phyloP scores from a whole-genome alignment of 1,140 invertebrate species.

The Ptiloglossa arizonensis region DNA sequence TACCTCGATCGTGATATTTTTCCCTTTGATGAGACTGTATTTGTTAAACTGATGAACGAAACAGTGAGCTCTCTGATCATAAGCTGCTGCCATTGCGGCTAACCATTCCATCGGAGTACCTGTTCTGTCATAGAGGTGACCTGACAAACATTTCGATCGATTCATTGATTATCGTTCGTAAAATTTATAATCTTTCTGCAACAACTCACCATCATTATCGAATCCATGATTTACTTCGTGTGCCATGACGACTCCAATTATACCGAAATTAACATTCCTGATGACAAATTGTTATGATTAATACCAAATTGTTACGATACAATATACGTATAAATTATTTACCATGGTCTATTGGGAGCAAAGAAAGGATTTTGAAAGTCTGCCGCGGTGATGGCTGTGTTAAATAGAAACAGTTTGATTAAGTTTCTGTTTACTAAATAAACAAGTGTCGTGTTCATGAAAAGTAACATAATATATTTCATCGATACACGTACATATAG shows the following conservation, averaged over 20 bases:
- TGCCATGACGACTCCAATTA: conserved; percentile 52
- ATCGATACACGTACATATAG: conserved; percentile 35
- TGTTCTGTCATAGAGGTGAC: conserved; percentile 26
- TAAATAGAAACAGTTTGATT: not conserved
- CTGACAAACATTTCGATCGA: conserved; percentile 28
- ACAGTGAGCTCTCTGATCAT: conserved; percentile 34
- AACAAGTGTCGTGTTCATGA: not conserved
- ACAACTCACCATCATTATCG: conserved; percentile 38
- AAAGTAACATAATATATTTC: not conserved
- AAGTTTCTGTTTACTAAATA: not conserved
- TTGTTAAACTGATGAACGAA: conserved; percentile 53
- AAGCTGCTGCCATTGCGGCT: conserved; percentile 42
- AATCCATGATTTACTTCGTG: conserved; percentile 63
- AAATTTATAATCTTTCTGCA: not conserved
- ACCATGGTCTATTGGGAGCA: conserved; percentile 45
- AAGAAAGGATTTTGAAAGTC: conserved; percentile 61
- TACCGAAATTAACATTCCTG: conserved; percentile 55
- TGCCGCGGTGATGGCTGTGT: conserved; percentile 42
- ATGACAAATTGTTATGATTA: not conserved
- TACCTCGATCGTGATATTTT: conserved; percentile 24
- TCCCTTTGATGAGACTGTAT: conserved; percentile 20
- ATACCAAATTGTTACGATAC: not conserved
- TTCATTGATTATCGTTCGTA: not conserved
- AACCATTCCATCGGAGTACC: conserved; percentile 48
- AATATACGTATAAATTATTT: conserved; percentile 2